Evolutionary conservation across 2,113 vertebrate species (phyloP).

Genomic region (Catharus fuscescens): DNA sequence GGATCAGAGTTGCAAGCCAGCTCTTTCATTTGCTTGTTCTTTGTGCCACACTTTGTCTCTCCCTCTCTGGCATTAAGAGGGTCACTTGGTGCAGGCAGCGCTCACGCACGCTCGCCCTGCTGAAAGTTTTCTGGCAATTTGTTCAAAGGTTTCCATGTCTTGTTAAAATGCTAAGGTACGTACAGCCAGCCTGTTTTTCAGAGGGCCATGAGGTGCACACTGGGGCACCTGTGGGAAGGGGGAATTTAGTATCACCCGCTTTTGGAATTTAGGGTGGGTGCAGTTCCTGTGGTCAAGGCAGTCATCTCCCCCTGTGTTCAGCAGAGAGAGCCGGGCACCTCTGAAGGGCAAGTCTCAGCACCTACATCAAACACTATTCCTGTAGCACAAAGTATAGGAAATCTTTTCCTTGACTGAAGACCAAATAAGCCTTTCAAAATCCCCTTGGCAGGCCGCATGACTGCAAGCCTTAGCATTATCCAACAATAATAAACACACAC

Average conservation of each 20-base stretch:
- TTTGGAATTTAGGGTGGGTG: neutral
- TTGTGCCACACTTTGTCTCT: slow-evolving; percentile 68
- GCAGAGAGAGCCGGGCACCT: neutral
- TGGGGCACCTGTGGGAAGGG: neutral
- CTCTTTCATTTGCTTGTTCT: slow-evolving; percentile 64
- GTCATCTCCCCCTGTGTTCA: neutral
- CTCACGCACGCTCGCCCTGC: neutral
- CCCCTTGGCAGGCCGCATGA: neutral
- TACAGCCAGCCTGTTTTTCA: neutral
- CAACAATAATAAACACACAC: slow-evolving; percentile 30
- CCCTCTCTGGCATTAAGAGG: slow-evolving; percentile 40
- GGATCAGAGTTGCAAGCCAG: slow-evolving; percentile 68
- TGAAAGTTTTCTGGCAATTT: slow-evolving; percentile 64
- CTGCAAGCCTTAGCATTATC: neutral
- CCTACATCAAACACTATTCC: neutral
- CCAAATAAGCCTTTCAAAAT: slow-evolving; percentile 24
- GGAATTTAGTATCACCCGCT: accelerated
- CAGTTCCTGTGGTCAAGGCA: neutral
- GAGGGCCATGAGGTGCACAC: accelerated
- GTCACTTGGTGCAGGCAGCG: slow-evolving; percentile 54
- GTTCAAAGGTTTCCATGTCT: slow-evolving; percentile 49
- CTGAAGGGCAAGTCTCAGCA: neutral
- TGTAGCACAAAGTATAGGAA: neutral
- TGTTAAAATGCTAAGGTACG: slow-evolving; percentile 11
- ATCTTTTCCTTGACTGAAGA: slow-evolving; percentile 7